Base-by-base conservation (phyloP, 2,888 invertebrate species). In the Hedya salicella region DNA sequence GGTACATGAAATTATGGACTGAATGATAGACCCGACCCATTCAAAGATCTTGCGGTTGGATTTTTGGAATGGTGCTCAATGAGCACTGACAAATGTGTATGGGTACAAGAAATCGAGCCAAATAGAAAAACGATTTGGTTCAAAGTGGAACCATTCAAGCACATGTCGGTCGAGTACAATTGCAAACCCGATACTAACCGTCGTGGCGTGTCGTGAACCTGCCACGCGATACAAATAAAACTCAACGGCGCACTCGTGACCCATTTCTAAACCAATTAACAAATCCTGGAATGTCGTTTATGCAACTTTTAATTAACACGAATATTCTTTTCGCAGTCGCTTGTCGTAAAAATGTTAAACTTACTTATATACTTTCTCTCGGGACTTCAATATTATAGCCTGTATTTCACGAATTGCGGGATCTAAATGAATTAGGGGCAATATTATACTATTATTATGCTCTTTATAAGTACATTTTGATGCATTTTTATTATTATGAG, bases 211-310 rank as follows among this genome's bases (percentile, higher is more conserved):
- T 54, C 30, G 32, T 54, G 66, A 48, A 60, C 53, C 65, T 60
- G 65, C 65, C 65, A 60, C 65, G 60, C 65, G 65, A 66, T 61
- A 66, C 66, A 66, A 61, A 66, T 66, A 66, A 66, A 66, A 52
- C 56, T 30, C 25, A 25, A 62, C 40, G 50, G 44, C 36, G 46
- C 62, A 56, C 49, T 62, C 66, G 50, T 56, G 67, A 67, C 67
- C 62, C 32, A 62, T 67, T 67, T 67, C 61, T 53, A 66, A 42
- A 54, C 60, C 60, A 40, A 66, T 66, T 61, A 66, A 66, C 60
- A 39, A 61, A 66, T 61, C 66, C 60, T 40, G 53, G 60, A 66
- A 66, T 60, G 48, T 59, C 40, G 52, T 39, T 53, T 30, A 61
- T 61, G 60, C 16, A 66, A 54, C 53, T 61, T 66, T 60, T 60